phyloP scores from a whole-genome alignment of 2,888 invertebrate species.

The Melolontha melolontha region DNA sequence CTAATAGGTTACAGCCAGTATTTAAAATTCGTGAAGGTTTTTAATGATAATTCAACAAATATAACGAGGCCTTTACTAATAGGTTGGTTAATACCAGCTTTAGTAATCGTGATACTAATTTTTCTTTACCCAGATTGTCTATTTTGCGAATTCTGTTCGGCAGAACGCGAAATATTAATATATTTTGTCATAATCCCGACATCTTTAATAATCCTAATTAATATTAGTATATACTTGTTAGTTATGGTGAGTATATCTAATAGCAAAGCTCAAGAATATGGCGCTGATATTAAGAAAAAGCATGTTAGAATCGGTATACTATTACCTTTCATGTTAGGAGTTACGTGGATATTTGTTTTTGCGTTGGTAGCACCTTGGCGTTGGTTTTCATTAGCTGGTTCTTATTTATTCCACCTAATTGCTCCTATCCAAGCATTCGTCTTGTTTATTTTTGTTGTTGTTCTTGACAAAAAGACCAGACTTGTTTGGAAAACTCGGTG shows the following conservation, averaged over 20 bases:
- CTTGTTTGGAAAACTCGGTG: no score
- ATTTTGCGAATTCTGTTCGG: constrained; percentile 32
- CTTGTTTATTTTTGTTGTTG: constrained; percentile 35
- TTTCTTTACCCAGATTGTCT: constrained; percentile 33
- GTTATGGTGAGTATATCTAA: constrained; percentile 35
- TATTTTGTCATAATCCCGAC: constrained; percentile 40
- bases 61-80: constrained; percentile 23
- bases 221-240: constrained; percentile 33
- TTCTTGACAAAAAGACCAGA: constrained; percentile 21
- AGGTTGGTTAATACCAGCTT: constrained; percentile 27
- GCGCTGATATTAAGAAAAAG: no score
- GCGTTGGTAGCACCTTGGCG: constrained; percentile 39
- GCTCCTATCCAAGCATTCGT: constrained; percentile 37
- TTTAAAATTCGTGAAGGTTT: constrained; percentile 37
- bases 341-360: constrained; percentile 40
- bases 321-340: constrained; percentile 37
- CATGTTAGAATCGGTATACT: constrained; percentile 28
- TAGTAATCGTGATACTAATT: constrained; percentile 27
- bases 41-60: constrained; percentile 4
- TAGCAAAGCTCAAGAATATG: constrained; percentile 29
- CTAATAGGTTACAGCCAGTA: constrained; percentile 38
- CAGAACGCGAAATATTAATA: constrained; percentile 22
- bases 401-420: constrained; percentile 35
- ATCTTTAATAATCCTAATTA: constrained; percentile 30
- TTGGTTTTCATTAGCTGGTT: constrained; percentile 32